Percentiles rank a stretch among this genome's conserved stretches.
phyloP scores from a whole-genome alignment of 2,797 vertebrate species.

The Anguilla marmorata region DNA sequence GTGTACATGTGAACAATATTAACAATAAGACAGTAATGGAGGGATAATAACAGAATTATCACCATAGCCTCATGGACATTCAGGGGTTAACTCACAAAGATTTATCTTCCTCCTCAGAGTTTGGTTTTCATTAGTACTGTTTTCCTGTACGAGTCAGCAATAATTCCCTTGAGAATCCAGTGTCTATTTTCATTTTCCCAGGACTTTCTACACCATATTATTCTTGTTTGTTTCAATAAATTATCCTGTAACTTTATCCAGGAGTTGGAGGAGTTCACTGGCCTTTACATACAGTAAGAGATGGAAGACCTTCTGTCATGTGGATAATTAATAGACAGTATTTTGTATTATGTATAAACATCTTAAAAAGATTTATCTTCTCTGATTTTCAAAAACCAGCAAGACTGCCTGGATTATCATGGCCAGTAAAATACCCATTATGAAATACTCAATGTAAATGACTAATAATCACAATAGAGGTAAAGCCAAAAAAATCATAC shows the following conservation, averaged over 20 bases:
- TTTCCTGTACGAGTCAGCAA: slow-evolving; percentile 3
- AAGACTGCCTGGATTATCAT: not conserved
- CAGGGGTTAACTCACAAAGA: not conserved
- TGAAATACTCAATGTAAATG: not conserved
- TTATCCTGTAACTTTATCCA: not conserved
- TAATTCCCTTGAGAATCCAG: not conserved
- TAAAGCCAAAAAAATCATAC: not conserved
- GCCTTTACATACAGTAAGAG: not conserved
- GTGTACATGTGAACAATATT: not conserved
- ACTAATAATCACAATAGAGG: not conserved
- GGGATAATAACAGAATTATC: not conserved
- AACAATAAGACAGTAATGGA: not conserved
- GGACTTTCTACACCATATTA: slow-evolving; percentile 13
- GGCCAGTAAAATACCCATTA: not conserved
- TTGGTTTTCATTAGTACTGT: slow-evolving; percentile 21
- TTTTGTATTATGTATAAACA: not conserved
- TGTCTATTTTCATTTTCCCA: slow-evolving; percentile 15
- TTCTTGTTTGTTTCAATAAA: not conserved
- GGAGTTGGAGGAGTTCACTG: not conserved
- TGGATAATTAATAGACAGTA: not conserved
- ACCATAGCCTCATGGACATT: not conserved
- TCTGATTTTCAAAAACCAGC: not conserved
- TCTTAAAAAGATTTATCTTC: not conserved
- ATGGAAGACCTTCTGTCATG: not conserved
- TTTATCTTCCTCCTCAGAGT: not conserved